Evolutionary conservation across 2,113 vertebrate species (phyloP), one percentile per base, ranked within the genome.

Genomic region (Apodemus sylvaticus): DNA sequence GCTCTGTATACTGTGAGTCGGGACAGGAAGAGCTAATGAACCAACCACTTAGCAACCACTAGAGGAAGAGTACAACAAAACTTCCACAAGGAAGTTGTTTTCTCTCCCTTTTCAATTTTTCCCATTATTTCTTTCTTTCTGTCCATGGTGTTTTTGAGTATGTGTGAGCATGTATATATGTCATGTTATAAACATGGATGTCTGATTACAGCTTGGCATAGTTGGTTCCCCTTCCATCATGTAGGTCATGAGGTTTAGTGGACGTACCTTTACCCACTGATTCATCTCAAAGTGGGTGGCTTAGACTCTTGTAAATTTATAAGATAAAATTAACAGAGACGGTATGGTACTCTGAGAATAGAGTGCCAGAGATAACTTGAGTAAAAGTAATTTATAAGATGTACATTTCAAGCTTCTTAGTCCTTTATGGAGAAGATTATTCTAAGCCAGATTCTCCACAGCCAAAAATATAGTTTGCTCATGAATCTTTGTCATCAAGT

Each of bases 271-370:
- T 39, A 60, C 20, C 12, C 14, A 24, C 82, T 39, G 53, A 29
- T 66, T 58, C 29, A 9, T 19, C 79, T 86, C 73, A 95, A 96
- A 90, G 29, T 22, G 77, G 66, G 74, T 0, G 60, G 22, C 11
- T 85, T 76, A 36, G 45, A 68, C 6, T 70, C 82, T 95, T 95
- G 55, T 48, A 91, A 93, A 64, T 85, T 19, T 1, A 78, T 77
- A 20, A 42, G 53, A 89, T 93, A 66, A 94, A 96, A 76, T 86
- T 60, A 89, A 91, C 39, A 39, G 39, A 70, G 31, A 42, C 55
- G n/a, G 13, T 58, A 45, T 31, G 70, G 64, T 4, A 78, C 22
- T 19, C 64, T 42, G 83, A 87, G 19, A 34, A 3, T 70, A 29
- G 4, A 91, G 14, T 22, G 0, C 26, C 73, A 91, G 73, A 82